Evolutionary conservation across 2,113 vertebrate species (phyloP).

Genomic region (Pimephales promelas): DNA sequence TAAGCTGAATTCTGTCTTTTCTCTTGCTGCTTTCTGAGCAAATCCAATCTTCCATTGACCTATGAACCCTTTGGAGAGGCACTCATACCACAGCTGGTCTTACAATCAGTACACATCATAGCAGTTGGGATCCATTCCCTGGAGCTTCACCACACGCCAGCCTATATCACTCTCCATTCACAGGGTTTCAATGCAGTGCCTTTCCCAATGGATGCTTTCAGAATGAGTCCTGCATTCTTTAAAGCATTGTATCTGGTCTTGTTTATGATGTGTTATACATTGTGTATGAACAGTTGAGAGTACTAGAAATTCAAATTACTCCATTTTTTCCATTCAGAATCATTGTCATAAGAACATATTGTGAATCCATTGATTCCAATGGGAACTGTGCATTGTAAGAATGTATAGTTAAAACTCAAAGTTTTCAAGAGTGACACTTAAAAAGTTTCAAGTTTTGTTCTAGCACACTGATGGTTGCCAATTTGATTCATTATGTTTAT

Average conservation of each 20-base stretch:
- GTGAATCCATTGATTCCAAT: background rate
- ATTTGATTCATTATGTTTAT: too few species aligned
- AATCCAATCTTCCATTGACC: conserved; percentile 41
- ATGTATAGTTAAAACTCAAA: background rate
- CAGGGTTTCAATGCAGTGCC: conserved; percentile 26
- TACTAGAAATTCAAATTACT: background rate
- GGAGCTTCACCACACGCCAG: conserved; percentile 46
- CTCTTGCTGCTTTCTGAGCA: conserved; percentile 17
- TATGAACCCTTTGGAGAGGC: conserved; percentile 37
- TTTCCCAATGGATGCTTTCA: conserved; percentile 30
- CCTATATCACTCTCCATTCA: conserved; percentile 45
- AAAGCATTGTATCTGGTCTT: conserved; percentile 14
- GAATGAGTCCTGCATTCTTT: conserved; percentile 31
- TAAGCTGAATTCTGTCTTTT: background rate
- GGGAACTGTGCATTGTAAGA: background rate
- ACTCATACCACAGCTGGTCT: conserved; percentile 43
- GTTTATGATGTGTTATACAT: background rate
- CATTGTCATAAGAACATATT: background rate
- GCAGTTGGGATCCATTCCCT: conserved; percentile 41
- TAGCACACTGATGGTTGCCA: background rate
- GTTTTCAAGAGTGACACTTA: background rate
- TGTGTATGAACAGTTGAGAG: background rate
- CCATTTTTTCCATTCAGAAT: background rate
- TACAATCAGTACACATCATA: conserved; percentile 51
- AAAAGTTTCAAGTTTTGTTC: background rate